phyloP scores from a whole-genome alignment of 2,113 vertebrate species.

The Danionella cerebrum region DNA sequence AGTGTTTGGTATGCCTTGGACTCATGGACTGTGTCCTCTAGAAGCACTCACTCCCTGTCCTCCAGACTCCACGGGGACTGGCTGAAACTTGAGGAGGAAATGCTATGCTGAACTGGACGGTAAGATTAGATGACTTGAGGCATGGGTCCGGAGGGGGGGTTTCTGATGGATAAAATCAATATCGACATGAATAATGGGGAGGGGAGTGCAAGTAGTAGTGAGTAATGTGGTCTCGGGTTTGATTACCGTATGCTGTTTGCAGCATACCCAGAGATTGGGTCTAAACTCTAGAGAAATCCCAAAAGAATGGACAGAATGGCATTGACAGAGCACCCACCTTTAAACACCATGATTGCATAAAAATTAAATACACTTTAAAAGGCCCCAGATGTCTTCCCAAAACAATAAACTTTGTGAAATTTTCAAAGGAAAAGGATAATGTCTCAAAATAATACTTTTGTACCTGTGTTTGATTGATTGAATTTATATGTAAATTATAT shows the following conservation, averaged over 20 bases:
- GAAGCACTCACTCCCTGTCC: not conserved
- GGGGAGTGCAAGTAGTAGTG: not conserved
- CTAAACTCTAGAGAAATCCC: not conserved
- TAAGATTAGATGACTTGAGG: not conserved
- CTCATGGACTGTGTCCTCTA: not conserved
- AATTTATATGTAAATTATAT: no score
- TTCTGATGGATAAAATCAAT: constrained; percentile 17
- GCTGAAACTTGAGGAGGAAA: constrained; percentile 11
- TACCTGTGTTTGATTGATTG: no score
- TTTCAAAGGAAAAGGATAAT: no score
- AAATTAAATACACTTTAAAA: no score
- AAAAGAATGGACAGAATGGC: no score
- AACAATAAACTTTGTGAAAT: no score
- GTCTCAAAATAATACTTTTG: no score
- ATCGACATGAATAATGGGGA: constrained; percentile 3
- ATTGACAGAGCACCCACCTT: no score
- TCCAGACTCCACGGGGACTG: constrained; percentile 4
- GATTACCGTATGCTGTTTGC: constrained; percentile 9
- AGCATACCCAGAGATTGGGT: constrained; percentile 14
- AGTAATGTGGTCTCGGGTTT: not conserved
- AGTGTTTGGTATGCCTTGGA: not conserved
- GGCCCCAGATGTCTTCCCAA: no score
- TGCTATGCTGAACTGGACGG: not conserved
- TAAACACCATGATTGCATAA: no score
- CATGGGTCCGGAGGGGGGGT: not conserved